Conservation (phyloP, 1,140 invertebrate genomes). For the Aphaenogaster rudis region DNA sequence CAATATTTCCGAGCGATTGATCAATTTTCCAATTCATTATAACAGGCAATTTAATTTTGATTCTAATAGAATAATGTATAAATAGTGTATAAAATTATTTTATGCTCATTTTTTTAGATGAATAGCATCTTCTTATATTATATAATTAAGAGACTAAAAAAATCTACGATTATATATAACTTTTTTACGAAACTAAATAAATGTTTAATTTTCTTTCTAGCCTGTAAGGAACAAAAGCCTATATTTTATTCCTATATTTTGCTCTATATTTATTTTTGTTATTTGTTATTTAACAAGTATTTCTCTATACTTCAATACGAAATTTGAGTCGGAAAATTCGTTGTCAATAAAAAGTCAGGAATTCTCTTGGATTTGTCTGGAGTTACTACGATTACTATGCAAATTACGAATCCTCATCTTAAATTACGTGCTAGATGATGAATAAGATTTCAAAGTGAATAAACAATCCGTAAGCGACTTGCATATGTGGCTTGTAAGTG, state of each 20-base stretch:
- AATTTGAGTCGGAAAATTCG: neutral
- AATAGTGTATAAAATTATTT: neutral
- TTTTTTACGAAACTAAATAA: neutral
- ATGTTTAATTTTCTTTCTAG: neutral
- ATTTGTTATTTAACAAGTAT: neutral
- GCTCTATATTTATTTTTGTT: neutral
- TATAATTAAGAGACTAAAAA: neutral
- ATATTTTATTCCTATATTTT: neutral
- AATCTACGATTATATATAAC: no score
- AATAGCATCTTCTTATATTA: neutral
- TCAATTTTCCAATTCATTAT: neutral
- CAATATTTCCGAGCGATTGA: neutral
- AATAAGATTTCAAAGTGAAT: constrained; percentile 42
- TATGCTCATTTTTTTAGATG: neutral
- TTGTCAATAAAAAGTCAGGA: neutral
- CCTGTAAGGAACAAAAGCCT: neutral
- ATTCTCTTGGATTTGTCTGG: neutral
- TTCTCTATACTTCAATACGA: neutral
- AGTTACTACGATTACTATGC: neutral
- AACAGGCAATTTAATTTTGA: neutral
- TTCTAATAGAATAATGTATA: neutral
- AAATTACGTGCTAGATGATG: constrained; percentile 34
- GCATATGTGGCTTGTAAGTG: neutral
- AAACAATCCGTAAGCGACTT: constrained; percentile 60
- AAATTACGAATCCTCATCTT: constrained; percentile 10